Evolutionary conservation across 2,113 vertebrate genomes (phyloP).

Genomic region (Strix aluco): DNA sequence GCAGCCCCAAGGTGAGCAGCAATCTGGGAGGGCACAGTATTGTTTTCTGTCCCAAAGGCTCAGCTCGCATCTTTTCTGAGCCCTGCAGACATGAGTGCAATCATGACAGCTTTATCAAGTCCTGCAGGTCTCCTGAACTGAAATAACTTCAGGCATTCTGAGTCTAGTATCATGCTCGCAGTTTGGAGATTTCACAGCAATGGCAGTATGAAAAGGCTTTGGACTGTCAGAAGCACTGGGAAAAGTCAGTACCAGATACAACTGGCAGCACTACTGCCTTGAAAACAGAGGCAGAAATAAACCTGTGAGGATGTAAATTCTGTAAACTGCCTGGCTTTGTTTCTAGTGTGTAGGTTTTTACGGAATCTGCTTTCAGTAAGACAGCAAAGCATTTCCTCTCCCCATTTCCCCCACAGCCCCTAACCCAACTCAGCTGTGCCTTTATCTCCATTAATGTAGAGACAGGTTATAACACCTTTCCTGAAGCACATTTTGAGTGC

Average conservation of each 20-base stretch:
- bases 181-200: neutral
- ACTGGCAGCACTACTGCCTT: neutral
- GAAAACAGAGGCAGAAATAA: neutral
- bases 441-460: neutral
- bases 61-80: neutral
- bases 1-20: neutral
- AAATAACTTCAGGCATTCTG: conserved; percentile 6
- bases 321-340: neutral
- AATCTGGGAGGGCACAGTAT: neutral
- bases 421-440: neutral
- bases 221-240: neutral
- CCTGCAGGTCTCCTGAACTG: neutral
- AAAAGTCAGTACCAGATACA: neutral
- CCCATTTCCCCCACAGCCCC: neutral
- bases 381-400: neutral
- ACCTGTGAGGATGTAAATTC: neutral
- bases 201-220: neutral
- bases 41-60: conserved; percentile 5
- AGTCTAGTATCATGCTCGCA: neutral
- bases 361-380: neutral
- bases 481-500: neutral
- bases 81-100: neutral
- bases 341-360: neutral
- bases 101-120: conserved; percentile 19
- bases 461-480: neutral